Conservation (phyloP, 2,113 vertebrate genomes). For the Sigmodon hispidus region DNA sequence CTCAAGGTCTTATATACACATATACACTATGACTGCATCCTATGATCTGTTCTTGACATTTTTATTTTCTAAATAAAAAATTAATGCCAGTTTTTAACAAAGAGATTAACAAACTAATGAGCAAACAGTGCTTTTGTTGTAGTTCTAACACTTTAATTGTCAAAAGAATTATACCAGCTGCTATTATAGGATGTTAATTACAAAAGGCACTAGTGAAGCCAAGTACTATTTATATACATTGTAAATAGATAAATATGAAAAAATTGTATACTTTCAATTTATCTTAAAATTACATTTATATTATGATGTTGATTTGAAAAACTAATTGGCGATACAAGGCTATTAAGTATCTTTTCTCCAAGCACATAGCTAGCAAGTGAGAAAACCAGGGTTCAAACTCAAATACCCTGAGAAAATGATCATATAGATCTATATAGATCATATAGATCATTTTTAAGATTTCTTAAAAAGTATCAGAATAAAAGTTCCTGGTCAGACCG, state of each 20-base stretch:
- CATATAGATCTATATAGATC: background rate
- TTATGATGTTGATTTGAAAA: background rate
- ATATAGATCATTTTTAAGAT: background rate
- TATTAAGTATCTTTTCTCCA: background rate
- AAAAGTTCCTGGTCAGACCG: background rate
- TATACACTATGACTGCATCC: background rate
- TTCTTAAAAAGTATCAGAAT: background rate
- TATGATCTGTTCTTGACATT: background rate
- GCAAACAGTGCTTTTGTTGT: background rate
- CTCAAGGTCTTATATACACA: background rate
- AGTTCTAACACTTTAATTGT: background rate
- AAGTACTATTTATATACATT: background rate
- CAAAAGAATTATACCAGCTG: background rate
- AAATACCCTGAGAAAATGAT: background rate
- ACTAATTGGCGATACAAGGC: background rate
- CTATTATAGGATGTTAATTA: background rate
- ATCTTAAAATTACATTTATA: background rate
- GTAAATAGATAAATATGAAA: background rate
- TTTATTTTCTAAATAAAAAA: conserved; percentile 10
- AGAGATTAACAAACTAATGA: background rate
- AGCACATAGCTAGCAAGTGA: background rate
- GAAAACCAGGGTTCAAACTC: background rate
- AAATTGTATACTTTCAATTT: background rate
- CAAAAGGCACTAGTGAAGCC: background rate
- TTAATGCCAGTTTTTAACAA: background rate